Base-by-base conservation (phyloP, 2,888 invertebrate genomes). In the Podabrus alpinus region DNA sequence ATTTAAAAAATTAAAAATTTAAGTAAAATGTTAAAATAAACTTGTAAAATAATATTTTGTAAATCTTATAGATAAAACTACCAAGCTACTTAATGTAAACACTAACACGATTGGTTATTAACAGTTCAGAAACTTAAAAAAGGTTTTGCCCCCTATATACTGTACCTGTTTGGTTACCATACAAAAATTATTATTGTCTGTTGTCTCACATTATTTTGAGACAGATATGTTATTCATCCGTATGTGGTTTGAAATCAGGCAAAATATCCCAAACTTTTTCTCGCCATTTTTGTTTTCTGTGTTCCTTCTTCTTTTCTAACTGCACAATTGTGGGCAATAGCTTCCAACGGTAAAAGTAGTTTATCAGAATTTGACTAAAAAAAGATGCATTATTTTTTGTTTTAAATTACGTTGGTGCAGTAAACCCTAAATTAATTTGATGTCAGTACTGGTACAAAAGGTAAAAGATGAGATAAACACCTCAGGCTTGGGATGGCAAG, bases 261-360 rank as follows among this genome's bases (percentile, higher is more conserved):
- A 94, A 87, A 62, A 94, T 90, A 86, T 92, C 92, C 87, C 92
- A 90, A 11, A 94, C 93, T 86, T 92, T 93, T 83, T 92, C 88
- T 67, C 93, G 88, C 93, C 93, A 94, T 82, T 91, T 90, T 79
- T 90, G 89, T 83, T 93, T 92, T 66, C 92, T 90, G 71, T 90
- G 89, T 81, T 94, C 93, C 79, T 92, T 92, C 78, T 92, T 91
- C 79, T 91, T 90, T 84, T 92, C 91, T 76, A 93, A 85, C 75
- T 90, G 89, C 71, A 92, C 88, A 61, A 93, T 88, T 61, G 91
- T 91, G 3, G 92, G 92, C 73, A 93, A 85, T 1, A 91, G 90
- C 78, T 90, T 89, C 94, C 93, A 93, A 79, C 90, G 88, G 68
- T 90, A 89, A 66, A 90, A 85, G 60, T 87, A 88, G 77, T 85